phyloP scores from a whole-genome alignment of 2,797 vertebrate genomes.

The Pseudotriccus pelzelni region DNA sequence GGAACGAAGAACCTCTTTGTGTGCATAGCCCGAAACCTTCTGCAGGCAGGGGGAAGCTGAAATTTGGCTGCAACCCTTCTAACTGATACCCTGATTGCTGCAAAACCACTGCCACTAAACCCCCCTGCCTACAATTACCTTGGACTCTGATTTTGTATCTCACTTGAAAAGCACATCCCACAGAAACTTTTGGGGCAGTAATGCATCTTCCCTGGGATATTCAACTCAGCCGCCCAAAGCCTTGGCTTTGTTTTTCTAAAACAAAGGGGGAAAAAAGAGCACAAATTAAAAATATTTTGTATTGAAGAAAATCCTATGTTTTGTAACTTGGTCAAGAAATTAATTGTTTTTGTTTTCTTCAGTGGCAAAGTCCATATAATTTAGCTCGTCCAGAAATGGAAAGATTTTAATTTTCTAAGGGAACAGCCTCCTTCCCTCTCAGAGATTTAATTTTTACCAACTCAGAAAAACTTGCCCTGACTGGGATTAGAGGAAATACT shows the following conservation, averaged over 20 bases:
- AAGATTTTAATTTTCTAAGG: background rate
- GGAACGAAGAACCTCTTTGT: background rate
- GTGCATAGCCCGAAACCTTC: background rate
- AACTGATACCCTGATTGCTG: background rate
- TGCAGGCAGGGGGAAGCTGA: background rate
- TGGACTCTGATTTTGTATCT: background rate
- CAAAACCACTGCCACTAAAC: background rate
- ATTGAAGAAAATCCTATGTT: background rate
- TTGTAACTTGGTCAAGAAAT: background rate
- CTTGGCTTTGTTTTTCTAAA: background rate
- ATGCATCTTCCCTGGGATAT: background rate
- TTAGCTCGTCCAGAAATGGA: background rate
- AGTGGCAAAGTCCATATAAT: background rate
- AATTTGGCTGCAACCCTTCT: background rate
- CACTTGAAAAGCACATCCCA: background rate
- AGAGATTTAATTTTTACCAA: background rate
- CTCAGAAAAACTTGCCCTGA: background rate
- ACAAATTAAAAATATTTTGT: background rate
- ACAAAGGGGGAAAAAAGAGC: background rate
- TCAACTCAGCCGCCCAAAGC: background rate
- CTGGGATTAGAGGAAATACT: background rate
- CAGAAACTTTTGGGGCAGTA: fast-evolving
- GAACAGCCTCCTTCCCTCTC: background rate
- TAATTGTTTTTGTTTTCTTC: background rate
- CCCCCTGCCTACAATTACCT: background rate